These are phyloP conservation scores for Naso thynnoides DNA, from an alignment of 2,797 vertebrate genomes.

Conservation along the genomic window DNA sequence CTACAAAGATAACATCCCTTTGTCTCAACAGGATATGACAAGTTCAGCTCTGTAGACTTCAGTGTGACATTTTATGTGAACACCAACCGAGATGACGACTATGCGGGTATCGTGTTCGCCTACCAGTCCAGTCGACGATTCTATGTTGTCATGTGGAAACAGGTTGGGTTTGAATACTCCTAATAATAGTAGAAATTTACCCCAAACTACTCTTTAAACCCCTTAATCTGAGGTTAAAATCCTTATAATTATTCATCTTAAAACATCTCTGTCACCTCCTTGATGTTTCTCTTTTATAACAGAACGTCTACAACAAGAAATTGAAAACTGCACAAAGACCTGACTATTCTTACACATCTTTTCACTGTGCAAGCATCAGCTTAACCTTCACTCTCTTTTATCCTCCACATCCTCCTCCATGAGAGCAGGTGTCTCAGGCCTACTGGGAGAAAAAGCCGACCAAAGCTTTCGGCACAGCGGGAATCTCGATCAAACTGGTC, in stretches of 20 bases:
- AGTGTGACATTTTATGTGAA: constrained; percentile 98
- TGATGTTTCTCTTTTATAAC: neutral
- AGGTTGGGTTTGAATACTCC: constrained; percentile 81
- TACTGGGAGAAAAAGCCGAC: constrained; percentile 97
- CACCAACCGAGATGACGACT: constrained; percentile 96
- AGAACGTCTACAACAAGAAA: neutral
- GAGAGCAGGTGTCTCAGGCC: constrained; percentile 94
- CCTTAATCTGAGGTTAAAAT: neutral
- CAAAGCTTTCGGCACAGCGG: constrained; percentile 93
- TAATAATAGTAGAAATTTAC: neutral
- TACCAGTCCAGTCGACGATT: constrained; percentile 97
- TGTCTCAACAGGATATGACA: constrained; percentile 88
- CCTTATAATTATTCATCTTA: neutral
- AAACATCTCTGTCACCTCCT: neutral
- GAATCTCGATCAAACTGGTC: constrained; percentile 96
- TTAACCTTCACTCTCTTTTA: constrained; percentile 3
- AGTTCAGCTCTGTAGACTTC: constrained; percentile 95
- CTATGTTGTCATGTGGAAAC: constrained; percentile 99
- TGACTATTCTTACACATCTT: neutral
- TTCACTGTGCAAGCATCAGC: neutral
- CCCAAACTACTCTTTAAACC: neutral
- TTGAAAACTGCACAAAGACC: neutral
- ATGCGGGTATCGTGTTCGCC: constrained; percentile 94
- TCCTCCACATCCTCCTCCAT: constrained; percentile 60
- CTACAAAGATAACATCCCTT: neutral